Evolutionary conservation across 2,797 vertebrate genomes (phyloP), one percentile per base, ranked within the genome.

Genomic region (Falco biarmicus): DNA sequence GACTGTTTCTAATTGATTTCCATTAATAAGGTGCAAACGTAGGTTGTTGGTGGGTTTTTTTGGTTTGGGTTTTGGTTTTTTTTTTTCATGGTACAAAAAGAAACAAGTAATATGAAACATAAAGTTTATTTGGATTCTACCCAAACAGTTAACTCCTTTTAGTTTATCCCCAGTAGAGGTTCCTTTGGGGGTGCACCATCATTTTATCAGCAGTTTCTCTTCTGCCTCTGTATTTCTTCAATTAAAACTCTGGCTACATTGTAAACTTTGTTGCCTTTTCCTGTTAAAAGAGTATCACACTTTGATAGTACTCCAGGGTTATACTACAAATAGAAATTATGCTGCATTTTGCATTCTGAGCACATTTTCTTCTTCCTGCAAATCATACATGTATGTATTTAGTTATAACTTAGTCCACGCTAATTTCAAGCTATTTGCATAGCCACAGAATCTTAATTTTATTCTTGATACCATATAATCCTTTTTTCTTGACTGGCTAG

Each of bases 1-100:
- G 87, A 84, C 92, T 96, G 94, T 94, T 97, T 86, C 87, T 96
- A 97, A 96, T 95, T 96, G 93, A 97, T 97, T 97, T 96, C 92
- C 93, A 95, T 95, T 97, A 97, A 97, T 95, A 96, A 89, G 73
- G 84, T 95, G 73, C 63, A 93, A 96, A 63, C 5, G 4, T 63
- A 69, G 17, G 74, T 50, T 94, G 57, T 29, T 43, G 64, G 37
- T 53, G n/a, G 15, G 32, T 47, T 56, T 76, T 71, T 29, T 41
- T 13, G 39, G 39, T 41, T 41, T 41, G 39, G 39, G 20, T 8
- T 22, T 37, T 17, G 11, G 5, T 12, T 13, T 39, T 47, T 56
- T 76, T 73, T 29, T 47, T 7, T 47, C 25, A 75, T 70, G 7
- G 15, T 92, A 37, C 14, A 60, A 91, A 96, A 90, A 88, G 54